Conservation (phyloP, 2,113 vertebrate species). For the Aptenodytes forsteri region DNA sequence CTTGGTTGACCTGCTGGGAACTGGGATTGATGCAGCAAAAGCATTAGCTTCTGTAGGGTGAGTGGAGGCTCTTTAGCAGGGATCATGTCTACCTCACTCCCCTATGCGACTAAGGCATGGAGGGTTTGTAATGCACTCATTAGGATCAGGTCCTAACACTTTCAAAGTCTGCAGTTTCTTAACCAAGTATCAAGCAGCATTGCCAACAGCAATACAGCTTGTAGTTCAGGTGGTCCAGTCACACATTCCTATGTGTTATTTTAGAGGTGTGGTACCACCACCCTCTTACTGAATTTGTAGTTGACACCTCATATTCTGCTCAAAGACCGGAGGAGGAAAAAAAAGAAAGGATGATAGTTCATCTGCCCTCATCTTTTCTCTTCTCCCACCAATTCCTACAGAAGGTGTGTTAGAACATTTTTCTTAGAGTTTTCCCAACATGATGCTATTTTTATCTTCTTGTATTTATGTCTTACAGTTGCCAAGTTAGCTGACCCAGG, state of each 20-base stretch:
- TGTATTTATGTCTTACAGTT: neutral
- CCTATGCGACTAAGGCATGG: neutral
- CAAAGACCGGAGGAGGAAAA: neutral
- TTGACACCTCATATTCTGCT: neutral
- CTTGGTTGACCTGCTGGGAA: neutral
- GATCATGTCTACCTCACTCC: neutral
- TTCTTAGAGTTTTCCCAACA: neutral
- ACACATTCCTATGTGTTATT: neutral
- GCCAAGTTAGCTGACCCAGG: conserved; percentile 45
- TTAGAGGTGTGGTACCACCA: neutral
- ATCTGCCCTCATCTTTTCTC: neutral
- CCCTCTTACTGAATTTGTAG: neutral
- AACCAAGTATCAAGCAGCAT: neutral
- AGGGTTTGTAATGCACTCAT: neutral
- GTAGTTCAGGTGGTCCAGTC: neutral
- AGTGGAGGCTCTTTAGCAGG: neutral
- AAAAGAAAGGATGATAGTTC: neutral
- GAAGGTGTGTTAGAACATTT: neutral
- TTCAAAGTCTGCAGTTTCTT: neutral
- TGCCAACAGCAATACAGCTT: neutral
- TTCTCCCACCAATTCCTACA: neutral
- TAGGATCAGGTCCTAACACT: neutral
- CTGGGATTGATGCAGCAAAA: neutral
- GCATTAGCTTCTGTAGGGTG: neutral
- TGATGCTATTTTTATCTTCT: conserved; percentile 40